A percentile compares a stretch with the other conserved stretches of the same genome.
These are phyloP conservation scores for Elephantulus edwardii DNA, from an alignment of 2,113 vertebrate genomes.

Conservation along the genomic window DNA sequence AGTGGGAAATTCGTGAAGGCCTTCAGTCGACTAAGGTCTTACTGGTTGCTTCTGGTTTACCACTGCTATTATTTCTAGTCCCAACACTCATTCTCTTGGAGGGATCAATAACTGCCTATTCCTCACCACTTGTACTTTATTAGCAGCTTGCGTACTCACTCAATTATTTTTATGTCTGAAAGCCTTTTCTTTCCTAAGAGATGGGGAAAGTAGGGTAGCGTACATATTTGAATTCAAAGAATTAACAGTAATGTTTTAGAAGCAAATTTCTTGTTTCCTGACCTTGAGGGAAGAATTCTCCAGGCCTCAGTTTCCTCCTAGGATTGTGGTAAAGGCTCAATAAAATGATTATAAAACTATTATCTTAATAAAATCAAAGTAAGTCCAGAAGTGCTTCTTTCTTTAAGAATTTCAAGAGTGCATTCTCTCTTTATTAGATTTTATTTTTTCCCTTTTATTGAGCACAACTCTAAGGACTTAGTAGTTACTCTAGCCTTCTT, in stretches of 20 bases:
- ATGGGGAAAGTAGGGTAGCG: neutral
- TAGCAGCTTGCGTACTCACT: neutral
- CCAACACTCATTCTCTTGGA: neutral
- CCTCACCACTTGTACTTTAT: neutral
- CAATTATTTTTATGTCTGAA: neutral
- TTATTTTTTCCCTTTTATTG: neutral
- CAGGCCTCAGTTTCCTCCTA: neutral
- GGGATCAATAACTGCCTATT: neutral
- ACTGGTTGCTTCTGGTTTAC: neutral
- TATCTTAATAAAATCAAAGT: neutral
- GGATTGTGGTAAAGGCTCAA: neutral
- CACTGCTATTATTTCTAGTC: neutral
- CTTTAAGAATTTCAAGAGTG: neutral
- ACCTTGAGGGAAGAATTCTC: neutral
- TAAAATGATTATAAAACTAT: neutral
- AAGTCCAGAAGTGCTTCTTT: neutral
- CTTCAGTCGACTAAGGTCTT: conserved; percentile 11
- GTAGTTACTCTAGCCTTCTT: neutral
- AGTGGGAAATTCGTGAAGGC: neutral
- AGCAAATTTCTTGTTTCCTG: neutral
- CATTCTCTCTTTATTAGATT: neutral
- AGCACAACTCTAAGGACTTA: conserved; percentile 5
- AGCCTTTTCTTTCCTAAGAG: neutral
- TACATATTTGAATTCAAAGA: neutral
- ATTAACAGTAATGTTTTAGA: neutral